Base-by-base conservation (phyloP, 2,113 vertebrate species). In the Phocoena phocoena region DNA sequence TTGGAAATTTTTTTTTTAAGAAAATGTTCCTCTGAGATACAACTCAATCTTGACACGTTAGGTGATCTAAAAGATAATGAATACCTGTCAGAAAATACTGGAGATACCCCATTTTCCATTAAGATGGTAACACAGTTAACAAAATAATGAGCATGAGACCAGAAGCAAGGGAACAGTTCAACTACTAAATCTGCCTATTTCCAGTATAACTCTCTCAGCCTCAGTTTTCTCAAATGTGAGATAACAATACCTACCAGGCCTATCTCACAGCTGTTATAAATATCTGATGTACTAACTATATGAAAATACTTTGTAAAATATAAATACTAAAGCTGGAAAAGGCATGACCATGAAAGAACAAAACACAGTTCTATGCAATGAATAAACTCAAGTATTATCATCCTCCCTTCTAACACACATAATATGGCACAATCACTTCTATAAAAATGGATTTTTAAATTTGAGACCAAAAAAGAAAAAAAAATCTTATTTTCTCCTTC, bases 21-120 rank as follows among this genome's bases (percentile, higher is more conserved):
- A 88, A 96, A 95, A 90, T 26, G 26, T 88, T 73, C 44, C 70
- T 95, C 58, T 91, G 33, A 88, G 31, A 87, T 55, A 90, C 23
- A 96, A 71, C 3, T 58, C 65, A 87, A 82, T 74, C 67, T 55
- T 90, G 53, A 87, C 36, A 87, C 20, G 14, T 70, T 83, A 96
- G 76, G 63, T 70, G 21, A 93, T 60, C 44, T 73, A 93, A 96
- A 95, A 96, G 15, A 41, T 41, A 88, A n/a, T 38, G 6, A 95
- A 58, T 65, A 93, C 15, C 41, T 87, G 8, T 95, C 83, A 83
- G 41, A 94, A 94, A 96, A 90, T 62, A 88, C 0, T 96, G 20
- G 44, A 77, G 62, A 90, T 4, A 77, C 4, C 14, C 15, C 3
- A 15, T 25, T 96, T 79, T 93, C 71, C 77, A 92, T 92, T 76